Conservation (phyloP, 2,888 invertebrate species). For the Lasioglossum oenotherae region DNA sequence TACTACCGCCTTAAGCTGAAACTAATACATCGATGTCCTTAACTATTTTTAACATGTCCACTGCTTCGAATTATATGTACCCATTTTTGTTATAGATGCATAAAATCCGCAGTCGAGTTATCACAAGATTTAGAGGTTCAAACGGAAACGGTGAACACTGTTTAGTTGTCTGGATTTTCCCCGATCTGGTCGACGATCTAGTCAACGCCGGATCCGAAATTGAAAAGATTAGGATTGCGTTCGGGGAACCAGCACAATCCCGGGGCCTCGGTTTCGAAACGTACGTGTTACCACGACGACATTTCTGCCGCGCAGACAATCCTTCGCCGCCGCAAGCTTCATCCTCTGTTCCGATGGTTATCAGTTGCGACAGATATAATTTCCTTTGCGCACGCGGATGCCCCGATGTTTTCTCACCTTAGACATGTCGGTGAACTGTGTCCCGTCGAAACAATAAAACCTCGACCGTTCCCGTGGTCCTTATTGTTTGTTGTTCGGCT, state of each 20-base stretch:
- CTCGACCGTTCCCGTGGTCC: constrained; percentile 1
- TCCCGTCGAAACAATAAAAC: constrained; percentile 40
- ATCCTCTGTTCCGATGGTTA: constrained; percentile 47
- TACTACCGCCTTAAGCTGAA: too few species aligned
- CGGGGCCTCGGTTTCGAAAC: constrained; percentile 9
- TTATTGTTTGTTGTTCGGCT: constrained; percentile 31
- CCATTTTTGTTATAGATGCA: too few species aligned
- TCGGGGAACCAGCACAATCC: neutral
- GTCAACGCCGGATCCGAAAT: neutral
- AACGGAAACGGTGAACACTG: neutral
- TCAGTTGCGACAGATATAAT: constrained; percentile 60
- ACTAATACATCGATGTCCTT: too few species aligned
- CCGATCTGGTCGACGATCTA: neutral
- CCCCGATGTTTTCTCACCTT: constrained; percentile 71
- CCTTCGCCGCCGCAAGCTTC: constrained; percentile 23
- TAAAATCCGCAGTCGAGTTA: too few species aligned
- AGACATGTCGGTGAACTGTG: constrained; percentile 69
- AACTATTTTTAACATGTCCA: too few species aligned
- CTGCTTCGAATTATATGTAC: too few species aligned
- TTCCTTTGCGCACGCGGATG: constrained; percentile 5
- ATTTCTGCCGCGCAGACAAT: constrained; percentile 30
- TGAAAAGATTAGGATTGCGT: neutral
- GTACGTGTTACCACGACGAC: constrained; percentile 9
- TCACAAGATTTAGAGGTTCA: neutral
- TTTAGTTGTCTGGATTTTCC: neutral